Base-by-base conservation (phyloP, 2,113 vertebrate species). In the Xerus inauris region DNA sequence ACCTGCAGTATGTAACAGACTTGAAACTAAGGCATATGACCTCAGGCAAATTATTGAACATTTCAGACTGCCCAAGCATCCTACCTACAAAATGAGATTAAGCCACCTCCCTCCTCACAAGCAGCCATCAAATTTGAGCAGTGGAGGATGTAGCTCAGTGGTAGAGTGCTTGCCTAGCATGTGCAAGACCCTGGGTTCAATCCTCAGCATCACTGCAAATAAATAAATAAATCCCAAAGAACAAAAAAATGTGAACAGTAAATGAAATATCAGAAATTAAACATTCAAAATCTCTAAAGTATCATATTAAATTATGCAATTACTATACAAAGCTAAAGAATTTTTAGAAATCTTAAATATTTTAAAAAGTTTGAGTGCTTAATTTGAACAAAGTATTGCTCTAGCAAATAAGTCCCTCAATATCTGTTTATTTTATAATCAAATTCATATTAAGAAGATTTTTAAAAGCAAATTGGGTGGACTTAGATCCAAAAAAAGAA, bases 221-320 rank as follows among this genome's bases (percentile, higher is more conserved):
- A 62, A 62, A 62, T 62, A 62, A 28, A 62, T 62, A 62, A 62
- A 62, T 57, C 20, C 54, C 59, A 62, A 24, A 62, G 59, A 62
- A 62, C 59, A 62, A 62, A 62, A 51, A 94, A 49, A 88, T 76
- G 20, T 40, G 71, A 83, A 4, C 35, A 71, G 32, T 28, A 49
- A 97, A 90, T 47, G 12, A 90, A 89, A 90, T 85, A 24, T 9
- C 35, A 95, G 81, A 96, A 89, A 90, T 84, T n/a, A 89, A 90
- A 94, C 38, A 96, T 79, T 62, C 62, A 47, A 89, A 89, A 95
- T 89, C n/a, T 75, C 13, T 47, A 84, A 79, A 80, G 64, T 49
- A 42, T 20, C 82, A 83, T 54, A 83, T 73, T 67, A 92, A 96
- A 57, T 65, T 47, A 92, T n/a, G 30, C 49, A 47, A 94, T 73